Percentiles rank a stretch among this genome's conserved stretches.
phyloP scores from a whole-genome alignment of 2,113 vertebrate genomes.

The Sorex fumeus region DNA sequence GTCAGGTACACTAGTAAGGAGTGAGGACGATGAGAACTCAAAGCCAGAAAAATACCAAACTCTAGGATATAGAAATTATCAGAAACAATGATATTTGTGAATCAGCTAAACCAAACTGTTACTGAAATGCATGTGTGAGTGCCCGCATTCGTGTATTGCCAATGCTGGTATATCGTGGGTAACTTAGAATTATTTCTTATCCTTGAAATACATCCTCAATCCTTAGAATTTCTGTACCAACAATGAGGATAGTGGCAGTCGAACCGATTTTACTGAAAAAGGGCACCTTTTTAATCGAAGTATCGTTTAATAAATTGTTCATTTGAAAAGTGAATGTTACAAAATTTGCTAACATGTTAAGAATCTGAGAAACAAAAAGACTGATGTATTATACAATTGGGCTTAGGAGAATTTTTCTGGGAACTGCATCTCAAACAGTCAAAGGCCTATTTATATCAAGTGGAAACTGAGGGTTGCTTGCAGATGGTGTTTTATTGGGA shows the following conservation, averaged over 20 bases:
- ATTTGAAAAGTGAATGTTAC: constrained; percentile 86
- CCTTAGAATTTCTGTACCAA: constrained; percentile 79
- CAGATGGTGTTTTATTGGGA: constrained; percentile 90
- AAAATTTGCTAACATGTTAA: constrained; percentile 87
- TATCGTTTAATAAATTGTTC: constrained; percentile 86
- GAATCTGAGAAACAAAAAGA: constrained; percentile 81
- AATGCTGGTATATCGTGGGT: not conserved
- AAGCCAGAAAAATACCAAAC: constrained; percentile 72
- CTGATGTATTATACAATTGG: constrained; percentile 88
- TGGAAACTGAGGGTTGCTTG: constrained; percentile 87
- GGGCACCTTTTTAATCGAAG: constrained; percentile 84
- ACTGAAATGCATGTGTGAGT: not conserved
- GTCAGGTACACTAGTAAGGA: constrained; percentile 37
- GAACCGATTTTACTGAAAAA: constrained; percentile 80
- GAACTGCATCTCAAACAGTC: constrained; percentile 87
- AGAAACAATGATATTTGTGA: constrained; percentile 10
- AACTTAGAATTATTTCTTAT: constrained; percentile 71
- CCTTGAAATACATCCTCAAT: constrained; percentile 63
- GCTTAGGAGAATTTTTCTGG: constrained; percentile 88
- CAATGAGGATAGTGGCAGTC: constrained; percentile 72
- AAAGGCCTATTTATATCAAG: constrained; percentile 88
- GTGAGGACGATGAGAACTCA: not conserved
- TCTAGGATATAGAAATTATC: constrained; percentile 40
- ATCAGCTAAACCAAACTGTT: not conserved
- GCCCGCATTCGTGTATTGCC: not conserved